A percentile compares a stretch with the other conserved stretches of the same genome.
Conservation (phyloP, 2,797 vertebrate species). For the Epinephelus coioides region DNA sequence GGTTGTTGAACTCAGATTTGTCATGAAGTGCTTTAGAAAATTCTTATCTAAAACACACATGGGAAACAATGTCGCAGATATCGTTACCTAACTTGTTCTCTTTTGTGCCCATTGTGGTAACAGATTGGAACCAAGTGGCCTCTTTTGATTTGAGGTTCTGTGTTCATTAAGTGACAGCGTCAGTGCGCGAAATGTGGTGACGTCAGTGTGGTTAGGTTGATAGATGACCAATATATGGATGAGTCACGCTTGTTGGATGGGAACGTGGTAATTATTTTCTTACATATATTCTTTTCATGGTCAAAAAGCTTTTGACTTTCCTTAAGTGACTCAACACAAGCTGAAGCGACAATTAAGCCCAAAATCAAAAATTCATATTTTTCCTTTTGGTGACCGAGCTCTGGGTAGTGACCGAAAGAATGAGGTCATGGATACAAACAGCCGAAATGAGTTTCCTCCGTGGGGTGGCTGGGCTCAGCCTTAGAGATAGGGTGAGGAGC, state of each 20-base stretch:
- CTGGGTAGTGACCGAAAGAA: too few relatives aligned
- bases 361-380: too few relatives aligned
- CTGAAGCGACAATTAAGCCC: too few relatives aligned
- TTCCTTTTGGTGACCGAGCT: too few relatives aligned
- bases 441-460: too few relatives aligned
- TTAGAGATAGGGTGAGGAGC: too few relatives aligned
- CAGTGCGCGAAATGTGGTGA: conserved; percentile 16
- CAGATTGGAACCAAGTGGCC: background rate
- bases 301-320: background rate
- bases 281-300: background rate
- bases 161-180: conserved; percentile 17
- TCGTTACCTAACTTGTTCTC: background rate
- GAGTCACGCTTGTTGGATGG: background rate
- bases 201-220: background rate
- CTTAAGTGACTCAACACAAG: background rate
- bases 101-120: background rate
- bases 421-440: too few relatives aligned
- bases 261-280: background rate
- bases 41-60: conserved; percentile 45
- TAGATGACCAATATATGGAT: background rate
- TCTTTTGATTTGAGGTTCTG: conserved; percentile 2
- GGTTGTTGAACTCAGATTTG: conserved; percentile 11
- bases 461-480: too few relatives aligned
- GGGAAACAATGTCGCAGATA: background rate
- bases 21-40: background rate